phyloP scores from a whole-genome alignment of 1,140 invertebrate species.

The Dinothrombium tinctorium region DNA sequence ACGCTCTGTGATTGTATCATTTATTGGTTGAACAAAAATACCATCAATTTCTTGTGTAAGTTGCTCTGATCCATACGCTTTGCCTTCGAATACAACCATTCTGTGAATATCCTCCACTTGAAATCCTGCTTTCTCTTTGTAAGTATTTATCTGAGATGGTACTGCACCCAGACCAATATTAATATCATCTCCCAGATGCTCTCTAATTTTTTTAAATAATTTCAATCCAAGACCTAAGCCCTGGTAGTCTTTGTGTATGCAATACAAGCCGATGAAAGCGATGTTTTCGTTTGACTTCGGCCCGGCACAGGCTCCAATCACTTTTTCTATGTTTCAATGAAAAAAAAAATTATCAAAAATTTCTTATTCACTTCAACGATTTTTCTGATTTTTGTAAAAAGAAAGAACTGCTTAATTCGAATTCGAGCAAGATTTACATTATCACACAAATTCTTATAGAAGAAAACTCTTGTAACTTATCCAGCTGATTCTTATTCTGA shows the following conservation, averaged over 20 bases:
- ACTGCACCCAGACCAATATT: too few species aligned
- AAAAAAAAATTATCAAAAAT: too few species aligned
- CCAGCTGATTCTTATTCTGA: too few species aligned
- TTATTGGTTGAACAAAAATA: slow-evolving; percentile 2
- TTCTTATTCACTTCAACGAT: too few species aligned
- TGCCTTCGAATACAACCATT: slow-evolving; percentile 6
- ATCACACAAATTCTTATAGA: too few species aligned
- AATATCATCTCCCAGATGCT: slow-evolving; percentile 13
- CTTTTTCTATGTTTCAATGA: too few species aligned
- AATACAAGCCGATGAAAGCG: slow-evolving; percentile 16
- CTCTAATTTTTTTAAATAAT: slow-evolving; percentile 14
- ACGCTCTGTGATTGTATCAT: slow-evolving; percentile 1
- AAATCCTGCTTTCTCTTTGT: slow-evolving; percentile 13
- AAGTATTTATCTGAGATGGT: too few species aligned
- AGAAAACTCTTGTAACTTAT: too few species aligned
- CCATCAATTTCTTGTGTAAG: slow-evolving; percentile 6
- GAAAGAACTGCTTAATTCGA: too few species aligned
- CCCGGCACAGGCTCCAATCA: slow-evolving; percentile 14
- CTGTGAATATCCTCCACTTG: slow-evolving; percentile 7
- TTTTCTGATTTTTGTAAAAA: too few species aligned
- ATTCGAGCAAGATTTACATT: too few species aligned
- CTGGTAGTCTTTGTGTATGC: slow-evolving; percentile 11
- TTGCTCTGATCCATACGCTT: background rate
- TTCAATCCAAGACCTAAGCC: slow-evolving; percentile 14
- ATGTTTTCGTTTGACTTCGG: slow-evolving; percentile 10